Evolutionary conservation across 1,140 invertebrate species (phyloP), one percentile per base, ranked within the genome.

Genomic region (Melitaea cinxia): DNA sequence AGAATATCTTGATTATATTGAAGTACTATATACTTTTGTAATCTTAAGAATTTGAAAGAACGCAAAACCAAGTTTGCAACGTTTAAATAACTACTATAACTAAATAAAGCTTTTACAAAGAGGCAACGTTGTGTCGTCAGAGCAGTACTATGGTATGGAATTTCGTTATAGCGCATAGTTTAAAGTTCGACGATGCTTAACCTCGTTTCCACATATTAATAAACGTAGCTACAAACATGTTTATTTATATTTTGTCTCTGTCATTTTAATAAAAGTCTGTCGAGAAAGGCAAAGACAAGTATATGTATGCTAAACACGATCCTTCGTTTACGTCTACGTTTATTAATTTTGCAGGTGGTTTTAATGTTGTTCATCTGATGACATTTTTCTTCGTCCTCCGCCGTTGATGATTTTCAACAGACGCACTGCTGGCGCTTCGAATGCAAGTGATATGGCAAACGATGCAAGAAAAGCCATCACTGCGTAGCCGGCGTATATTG

Each of bases 341-440:
- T 47, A 47, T 23, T 47, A 47, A 23, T 47, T 17, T 9, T 37
- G 10, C 35, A 15, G 19, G 3, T 47, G 6, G 19, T 9, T 42
- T 19, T 14, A 21, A 54, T 12, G 3, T 42, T n/a, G 7, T 17
- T 49, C 59, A 4, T 66, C 35, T 19, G 37, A 35, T 26, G 45
- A 23, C 9, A 55, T 53, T 64, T 78, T 83, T 52, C 65, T 79
- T 24, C 65, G 76, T 21, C 63, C 64, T 4, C 74, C 75, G 7
- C 80, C 77, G 50, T 70, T 86, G 61, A 85, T 65, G 42, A 96
- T 93, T 91, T 96, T 96, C 15, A 96, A 89, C 58, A 97, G 83
- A 75, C 95, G 93, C 35, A 97, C 95, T 19, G 95, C 91, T 4
- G 96, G 96, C 15, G 96, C 95, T 81, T 96, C 96, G 68, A 96